A percentile compares a stretch with the other conserved stretches of the same genome.
phyloP scores from a whole-genome alignment of 2,113 vertebrate species.

The Crotalus viridis region DNA sequence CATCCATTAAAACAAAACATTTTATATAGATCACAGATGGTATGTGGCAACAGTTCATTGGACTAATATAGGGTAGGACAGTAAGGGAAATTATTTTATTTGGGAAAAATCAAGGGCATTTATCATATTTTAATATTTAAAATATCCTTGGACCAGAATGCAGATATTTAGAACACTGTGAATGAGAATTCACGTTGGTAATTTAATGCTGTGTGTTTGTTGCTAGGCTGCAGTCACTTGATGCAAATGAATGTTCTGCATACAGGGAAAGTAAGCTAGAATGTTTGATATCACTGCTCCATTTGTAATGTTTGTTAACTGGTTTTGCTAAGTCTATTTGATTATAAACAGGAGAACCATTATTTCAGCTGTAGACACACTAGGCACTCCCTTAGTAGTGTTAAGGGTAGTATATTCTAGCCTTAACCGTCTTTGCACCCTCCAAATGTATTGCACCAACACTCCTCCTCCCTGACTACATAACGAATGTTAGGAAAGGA shows the following conservation, averaged over 20 bases:
- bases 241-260: constrained; percentile 30
- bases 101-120: neutral
- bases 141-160: neutral
- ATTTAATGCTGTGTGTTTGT: constrained; percentile 9
- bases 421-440: neutral
- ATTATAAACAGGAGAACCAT: neutral
- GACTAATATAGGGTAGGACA: neutral
- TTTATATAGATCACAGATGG: neutral
- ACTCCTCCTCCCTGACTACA: neutral
- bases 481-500: neutral
- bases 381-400: neutral
- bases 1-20: neutral
- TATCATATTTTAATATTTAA: neutral
- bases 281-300: neutral
- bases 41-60: neutral
- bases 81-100: neutral
- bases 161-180: neutral
- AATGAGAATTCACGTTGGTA: neutral
- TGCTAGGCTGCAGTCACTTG: neutral
- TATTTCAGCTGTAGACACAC: neutral
- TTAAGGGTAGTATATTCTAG: neutral
- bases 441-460: neutral
- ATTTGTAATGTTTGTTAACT: neutral
- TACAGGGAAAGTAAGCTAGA: neutral
- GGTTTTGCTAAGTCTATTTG: neutral